These are phyloP conservation scores for Chrysodeixis includens DNA, from an alignment of 2,888 invertebrate genomes.

Conservation along the genomic window DNA sequence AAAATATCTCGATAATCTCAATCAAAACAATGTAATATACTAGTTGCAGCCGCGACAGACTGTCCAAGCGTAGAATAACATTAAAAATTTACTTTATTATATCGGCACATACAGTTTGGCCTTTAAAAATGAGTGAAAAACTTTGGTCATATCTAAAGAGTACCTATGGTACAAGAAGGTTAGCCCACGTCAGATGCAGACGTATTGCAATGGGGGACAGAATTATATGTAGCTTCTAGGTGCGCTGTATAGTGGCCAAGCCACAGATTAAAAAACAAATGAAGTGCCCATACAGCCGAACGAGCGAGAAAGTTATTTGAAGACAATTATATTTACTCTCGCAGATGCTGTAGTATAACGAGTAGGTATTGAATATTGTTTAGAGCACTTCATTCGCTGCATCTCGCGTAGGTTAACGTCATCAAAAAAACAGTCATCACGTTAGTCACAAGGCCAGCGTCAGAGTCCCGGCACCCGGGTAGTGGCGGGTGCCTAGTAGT, in stretches of 20 bases:
- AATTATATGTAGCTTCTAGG: neutral
- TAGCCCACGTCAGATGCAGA: neutral
- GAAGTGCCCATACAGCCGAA: neutral
- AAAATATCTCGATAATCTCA: conserved; percentile 53
- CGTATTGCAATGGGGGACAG: neutral
- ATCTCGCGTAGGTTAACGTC: neutral
- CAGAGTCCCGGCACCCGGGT: conserved; percentile 27
- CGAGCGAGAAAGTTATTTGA: neutral
- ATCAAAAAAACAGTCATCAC: neutral
- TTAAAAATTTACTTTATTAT: neutral
- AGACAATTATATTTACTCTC: neutral
- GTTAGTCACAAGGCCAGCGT: neutral
- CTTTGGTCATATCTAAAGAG: conserved; percentile 28
- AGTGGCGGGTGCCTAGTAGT: conserved; percentile 24
- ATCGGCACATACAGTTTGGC: conserved; percentile 11
- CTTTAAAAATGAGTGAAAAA: conserved; percentile 23
- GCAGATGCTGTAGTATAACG: conserved; percentile 1
- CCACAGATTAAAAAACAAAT: conserved; percentile 1
- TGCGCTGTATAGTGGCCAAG: neutral
- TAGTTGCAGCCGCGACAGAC: conserved; percentile 37
- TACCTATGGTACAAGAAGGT: conserved; percentile 16
- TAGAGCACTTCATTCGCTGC: neutral
- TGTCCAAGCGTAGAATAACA: conserved; percentile 43
- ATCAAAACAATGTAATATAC: conserved; percentile 36
- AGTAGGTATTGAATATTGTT: neutral